Percentiles rank a stretch among this genome's conserved stretches.
phyloP scores from a whole-genome alignment of 2,113 vertebrate species.

The Gila orcuttii region DNA sequence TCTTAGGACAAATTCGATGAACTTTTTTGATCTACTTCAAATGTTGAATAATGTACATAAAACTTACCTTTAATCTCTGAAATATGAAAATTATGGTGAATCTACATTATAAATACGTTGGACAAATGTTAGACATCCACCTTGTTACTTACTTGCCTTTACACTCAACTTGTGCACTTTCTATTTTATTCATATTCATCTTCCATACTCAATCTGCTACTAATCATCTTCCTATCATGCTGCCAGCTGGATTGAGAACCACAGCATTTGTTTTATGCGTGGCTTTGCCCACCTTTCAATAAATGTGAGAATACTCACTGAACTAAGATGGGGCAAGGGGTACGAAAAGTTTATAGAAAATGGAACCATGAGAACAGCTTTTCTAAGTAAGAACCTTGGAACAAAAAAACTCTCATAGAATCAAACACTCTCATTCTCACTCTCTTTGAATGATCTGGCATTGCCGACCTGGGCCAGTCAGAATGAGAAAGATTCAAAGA shows the following conservation, averaged over 20 bases:
- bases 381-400: conserved; percentile 36
- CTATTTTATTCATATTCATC: not conserved
- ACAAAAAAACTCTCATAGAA: not conserved
- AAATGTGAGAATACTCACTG: not conserved
- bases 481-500: conserved; percentile 72
- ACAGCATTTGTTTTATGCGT: not conserved
- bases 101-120: not conserved
- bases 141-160: not conserved
- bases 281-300: not conserved
- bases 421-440: conserved; percentile 36
- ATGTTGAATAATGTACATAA: no score
- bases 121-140: not conserved
- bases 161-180: not conserved
- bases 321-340: not conserved
- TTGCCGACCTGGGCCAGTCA: conserved; percentile 68
- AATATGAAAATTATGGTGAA: not conserved
- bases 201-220: not conserved
- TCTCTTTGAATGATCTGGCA: conserved; percentile 34
- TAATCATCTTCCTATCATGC: not conserved
- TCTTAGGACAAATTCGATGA: no score
- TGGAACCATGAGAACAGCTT: conserved; percentile 15
- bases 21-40: no score
- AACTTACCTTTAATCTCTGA: not conserved
- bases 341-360: not conserved
- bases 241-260: not conserved